These are phyloP conservation scores for Spicauda simplicius DNA, from an alignment of 2,888 invertebrate genomes.

Conservation along the genomic window DNA sequence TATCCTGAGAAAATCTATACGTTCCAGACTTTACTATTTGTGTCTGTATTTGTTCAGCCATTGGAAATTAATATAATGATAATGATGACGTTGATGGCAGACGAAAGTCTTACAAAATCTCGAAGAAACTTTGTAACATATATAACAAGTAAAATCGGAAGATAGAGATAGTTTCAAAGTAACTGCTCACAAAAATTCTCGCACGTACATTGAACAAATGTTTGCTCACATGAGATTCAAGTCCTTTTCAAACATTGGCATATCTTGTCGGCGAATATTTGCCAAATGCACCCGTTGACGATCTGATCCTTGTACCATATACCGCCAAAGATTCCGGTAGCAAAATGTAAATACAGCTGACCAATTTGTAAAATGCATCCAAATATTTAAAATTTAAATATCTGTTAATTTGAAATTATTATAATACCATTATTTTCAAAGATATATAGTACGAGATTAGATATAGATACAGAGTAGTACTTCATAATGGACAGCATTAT, in stretches of 20 bases:
- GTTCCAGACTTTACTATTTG: no score
- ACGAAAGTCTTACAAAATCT: no score
- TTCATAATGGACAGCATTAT: no score
- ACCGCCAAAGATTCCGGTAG: neutral
- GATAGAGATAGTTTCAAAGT: slow-evolving; percentile 1
- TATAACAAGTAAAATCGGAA: slow-evolving; percentile 21
- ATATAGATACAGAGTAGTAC: no score
- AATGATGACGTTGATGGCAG: no score
- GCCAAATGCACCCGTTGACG: slow-evolving; percentile 13
- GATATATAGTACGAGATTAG: no score
- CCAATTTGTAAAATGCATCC: neutral
- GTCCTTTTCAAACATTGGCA: slow-evolving; percentile 14
- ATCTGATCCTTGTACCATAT: neutral
- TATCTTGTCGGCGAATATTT: slow-evolving; percentile 26
- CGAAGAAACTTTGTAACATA: no score
- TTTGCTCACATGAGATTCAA: slow-evolving; percentile 19
- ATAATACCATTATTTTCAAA: no score
- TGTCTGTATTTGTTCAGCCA: no score
- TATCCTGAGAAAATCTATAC: no score
- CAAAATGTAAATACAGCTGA: neutral
- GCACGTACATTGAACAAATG: slow-evolving; percentile 19
- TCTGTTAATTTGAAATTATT: neutral
- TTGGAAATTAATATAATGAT: no score
- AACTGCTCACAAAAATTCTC: slow-evolving; percentile 12
- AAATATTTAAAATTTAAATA: neutral